Conservation (phyloP, 2,888 invertebrate species). For the Atrina japonica region DNA sequence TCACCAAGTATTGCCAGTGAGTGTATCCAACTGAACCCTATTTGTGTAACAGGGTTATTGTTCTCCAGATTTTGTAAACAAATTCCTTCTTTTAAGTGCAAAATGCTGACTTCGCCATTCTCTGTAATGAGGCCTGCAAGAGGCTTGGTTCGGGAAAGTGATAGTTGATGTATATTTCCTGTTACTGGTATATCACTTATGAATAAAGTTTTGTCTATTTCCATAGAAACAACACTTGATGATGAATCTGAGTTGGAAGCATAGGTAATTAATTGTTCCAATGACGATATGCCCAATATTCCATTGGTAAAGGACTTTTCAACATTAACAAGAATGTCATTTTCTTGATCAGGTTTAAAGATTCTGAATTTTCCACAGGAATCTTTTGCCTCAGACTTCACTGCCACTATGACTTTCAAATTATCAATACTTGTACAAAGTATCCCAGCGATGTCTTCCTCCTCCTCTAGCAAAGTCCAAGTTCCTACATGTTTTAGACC, state of each 20-base stretch:
- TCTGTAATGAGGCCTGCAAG: slow-evolving; percentile 44
- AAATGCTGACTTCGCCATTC: slow-evolving; percentile 42
- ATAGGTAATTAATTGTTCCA: slow-evolving; percentile 28
- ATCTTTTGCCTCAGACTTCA: slow-evolving; percentile 8
- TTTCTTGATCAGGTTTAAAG: slow-evolving; percentile 19
- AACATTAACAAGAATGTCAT: slow-evolving; percentile 18
- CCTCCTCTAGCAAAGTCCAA: slow-evolving; percentile 30
- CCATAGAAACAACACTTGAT: slow-evolving; percentile 19
- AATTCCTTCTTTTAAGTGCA: slow-evolving; percentile 38
- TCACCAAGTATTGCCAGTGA: slow-evolving; percentile 55
- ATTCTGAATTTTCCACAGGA: slow-evolving; percentile 1
- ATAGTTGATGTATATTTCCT: slow-evolving; percentile 37
- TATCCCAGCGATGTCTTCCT: slow-evolving; percentile 27
- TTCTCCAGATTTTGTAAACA: slow-evolving; percentile 36
- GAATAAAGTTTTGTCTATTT: slow-evolving; percentile 15
- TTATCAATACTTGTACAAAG: slow-evolving; percentile 35
- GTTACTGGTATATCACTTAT: slow-evolving; percentile 32
- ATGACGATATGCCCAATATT: slow-evolving; percentile 17
- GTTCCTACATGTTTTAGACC: slow-evolving; percentile 21
- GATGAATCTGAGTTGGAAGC: slow-evolving; percentile 20
- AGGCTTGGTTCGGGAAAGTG: slow-evolving; percentile 47
- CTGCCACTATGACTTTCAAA: slow-evolving; percentile 30
- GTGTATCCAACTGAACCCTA: slow-evolving; percentile 58
- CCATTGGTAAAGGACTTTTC: slow-evolving; percentile 16
- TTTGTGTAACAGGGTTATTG: slow-evolving; percentile 45